These are phyloP conservation scores for Mythimna loreyi DNA, from an alignment of 2,888 invertebrate species.

Conservation along the genomic window DNA sequence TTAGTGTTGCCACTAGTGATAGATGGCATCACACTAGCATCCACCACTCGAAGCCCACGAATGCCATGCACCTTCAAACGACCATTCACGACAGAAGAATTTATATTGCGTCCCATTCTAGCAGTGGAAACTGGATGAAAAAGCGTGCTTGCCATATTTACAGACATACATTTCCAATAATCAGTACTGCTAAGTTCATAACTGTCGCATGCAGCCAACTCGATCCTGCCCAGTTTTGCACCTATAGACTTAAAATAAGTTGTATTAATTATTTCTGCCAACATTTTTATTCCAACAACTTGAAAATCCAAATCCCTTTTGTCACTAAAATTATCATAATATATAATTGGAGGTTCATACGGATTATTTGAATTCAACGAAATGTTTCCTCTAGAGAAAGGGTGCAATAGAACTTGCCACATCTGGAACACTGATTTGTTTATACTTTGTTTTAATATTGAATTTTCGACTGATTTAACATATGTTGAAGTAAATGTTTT, in stretches of 20 bases:
- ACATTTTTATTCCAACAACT: constrained; percentile 29
- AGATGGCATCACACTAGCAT: constrained; percentile 90
- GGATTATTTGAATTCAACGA: constrained; percentile 51
- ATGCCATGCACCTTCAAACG: constrained; percentile 51
- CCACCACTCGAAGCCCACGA: constrained; percentile 81
- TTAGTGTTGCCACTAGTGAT: constrained; percentile 94
- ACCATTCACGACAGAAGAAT: constrained; percentile 42
- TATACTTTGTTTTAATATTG: constrained; percentile 42
- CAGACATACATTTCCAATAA: constrained; percentile 49
- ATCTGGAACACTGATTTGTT: constrained; percentile 39
- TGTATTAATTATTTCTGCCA: constrained; percentile 37
- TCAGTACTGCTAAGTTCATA: constrained; percentile 32
- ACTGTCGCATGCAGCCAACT: constrained; percentile 32
- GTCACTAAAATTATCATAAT: constrained; percentile 46
- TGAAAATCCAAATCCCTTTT: constrained; percentile 38
- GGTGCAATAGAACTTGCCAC: constrained; percentile 17
- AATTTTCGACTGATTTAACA: constrained; percentile 39
- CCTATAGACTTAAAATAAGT: constrained; percentile 40
- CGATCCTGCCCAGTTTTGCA: constrained; percentile 29
- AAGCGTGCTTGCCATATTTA: constrained; percentile 23
- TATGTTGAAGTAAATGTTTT: constrained; percentile 29
- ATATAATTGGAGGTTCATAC: constrained; percentile 73
- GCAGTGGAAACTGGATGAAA: constrained; percentile 54
- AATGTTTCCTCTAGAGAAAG: constrained; percentile 51
- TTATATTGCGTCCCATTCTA: constrained; percentile 44